Percentiles rank a stretch among this genome's conserved stretches.
Evolutionary conservation across 2,797 vertebrate genomes (phyloP).

Genomic region (Psittacula echo): DNA sequence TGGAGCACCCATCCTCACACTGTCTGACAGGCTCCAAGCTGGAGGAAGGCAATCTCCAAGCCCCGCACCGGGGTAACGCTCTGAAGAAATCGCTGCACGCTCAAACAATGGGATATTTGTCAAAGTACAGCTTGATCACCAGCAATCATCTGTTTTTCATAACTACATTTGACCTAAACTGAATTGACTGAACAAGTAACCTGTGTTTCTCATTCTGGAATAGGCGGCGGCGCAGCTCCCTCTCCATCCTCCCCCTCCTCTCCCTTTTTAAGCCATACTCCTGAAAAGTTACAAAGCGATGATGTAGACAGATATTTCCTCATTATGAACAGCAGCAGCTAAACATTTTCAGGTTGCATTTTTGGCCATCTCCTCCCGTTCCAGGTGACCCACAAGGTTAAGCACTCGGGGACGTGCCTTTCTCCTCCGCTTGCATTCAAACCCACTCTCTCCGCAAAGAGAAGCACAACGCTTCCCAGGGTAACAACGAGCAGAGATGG

Average conservation of each 20-base stretch:
- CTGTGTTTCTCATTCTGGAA: conserved; percentile 77
- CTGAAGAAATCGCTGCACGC: conserved; percentile 60
- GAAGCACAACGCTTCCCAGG: background rate
- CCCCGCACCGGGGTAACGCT: conserved; percentile 47
- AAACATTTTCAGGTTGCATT: conserved; percentile 17
- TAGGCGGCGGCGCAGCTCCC: conserved; percentile 24
- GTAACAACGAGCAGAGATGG: background rate
- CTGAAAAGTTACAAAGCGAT: background rate
- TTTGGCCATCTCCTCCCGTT: background rate
- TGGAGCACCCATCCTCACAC: conserved; percentile 29
- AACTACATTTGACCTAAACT: conserved; percentile 74
- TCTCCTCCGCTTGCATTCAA: background rate
- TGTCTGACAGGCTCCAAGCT: conserved; percentile 8
- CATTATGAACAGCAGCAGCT: conserved; percentile 15
- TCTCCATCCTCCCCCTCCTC: background rate
- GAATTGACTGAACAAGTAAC: conserved; percentile 73
- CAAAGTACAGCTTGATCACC: conserved; percentile 74
- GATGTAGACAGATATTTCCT: conserved; percentile 57
- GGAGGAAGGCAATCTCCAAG: conserved; percentile 32
- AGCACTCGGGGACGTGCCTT: background rate
- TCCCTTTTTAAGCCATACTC: conserved; percentile 21
- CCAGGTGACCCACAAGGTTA: background rate
- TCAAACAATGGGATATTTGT: conserved; percentile 79
- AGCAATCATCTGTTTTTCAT: conserved; percentile 80
- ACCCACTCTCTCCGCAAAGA: background rate